A percentile compares a stretch with the other conserved stretches of the same genome.
Evolutionary conservation across 2,888 invertebrate species (phyloP).

Genomic region (Trachelus stipa): DNA sequence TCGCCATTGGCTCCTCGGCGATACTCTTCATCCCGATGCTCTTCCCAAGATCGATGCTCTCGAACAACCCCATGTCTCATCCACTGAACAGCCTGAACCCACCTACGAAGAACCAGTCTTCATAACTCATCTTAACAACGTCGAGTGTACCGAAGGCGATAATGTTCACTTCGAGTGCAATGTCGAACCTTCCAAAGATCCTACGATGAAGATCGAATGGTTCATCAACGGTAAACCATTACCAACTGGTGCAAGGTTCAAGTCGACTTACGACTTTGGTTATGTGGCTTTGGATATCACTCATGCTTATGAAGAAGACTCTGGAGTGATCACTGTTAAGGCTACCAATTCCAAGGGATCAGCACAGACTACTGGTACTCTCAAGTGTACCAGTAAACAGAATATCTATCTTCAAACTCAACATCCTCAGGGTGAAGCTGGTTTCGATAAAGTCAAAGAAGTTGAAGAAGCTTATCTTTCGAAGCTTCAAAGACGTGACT

Average conservation of each 20-base stretch:
- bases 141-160: constrained; percentile 88
- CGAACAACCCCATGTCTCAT: constrained; percentile 80
- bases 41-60: constrained; percentile 86
- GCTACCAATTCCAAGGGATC: constrained; percentile 90
- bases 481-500: constrained; percentile 77
- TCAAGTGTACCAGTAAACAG: constrained; percentile 85
- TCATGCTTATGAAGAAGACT: constrained; percentile 91
- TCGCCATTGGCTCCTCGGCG: constrained; percentile 87
- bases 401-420: constrained; percentile 90
- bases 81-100: constrained; percentile 79
- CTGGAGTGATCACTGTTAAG: constrained; percentile 90
- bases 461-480: constrained; percentile 85
- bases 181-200: constrained; percentile 92
- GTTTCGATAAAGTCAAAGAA: constrained; percentile 89
- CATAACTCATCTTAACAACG: constrained; percentile 90
- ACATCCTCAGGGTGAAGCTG: constrained; percentile 93
- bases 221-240: constrained; percentile 92
- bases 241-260: constrained; percentile 89
- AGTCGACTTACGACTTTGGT: constrained; percentile 95
- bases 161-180: constrained; percentile 92
- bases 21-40: constrained; percentile 90
- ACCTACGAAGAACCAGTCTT: constrained; percentile 88
- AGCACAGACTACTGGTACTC: constrained; percentile 89
- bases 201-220: constrained; percentile 93
- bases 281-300: constrained; percentile 91